Conservation (phyloP, 2,888 invertebrate genomes). For the Drosophila niveifrons region DNA sequence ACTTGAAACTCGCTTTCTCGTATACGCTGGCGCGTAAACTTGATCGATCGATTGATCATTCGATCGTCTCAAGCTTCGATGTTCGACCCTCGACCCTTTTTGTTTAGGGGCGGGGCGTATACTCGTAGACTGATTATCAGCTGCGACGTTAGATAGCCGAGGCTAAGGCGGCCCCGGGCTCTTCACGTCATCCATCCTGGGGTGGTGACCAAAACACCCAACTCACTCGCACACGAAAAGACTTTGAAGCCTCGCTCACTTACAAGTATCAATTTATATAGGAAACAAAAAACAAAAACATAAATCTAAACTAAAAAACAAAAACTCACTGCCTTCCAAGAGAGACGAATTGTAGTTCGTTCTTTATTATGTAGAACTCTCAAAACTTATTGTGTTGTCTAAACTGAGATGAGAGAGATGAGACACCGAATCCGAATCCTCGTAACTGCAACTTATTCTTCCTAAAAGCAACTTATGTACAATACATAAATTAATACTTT, state of each 20-base stretch:
- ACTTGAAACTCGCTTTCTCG: conserved; percentile 51
- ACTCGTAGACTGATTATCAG: conserved; percentile 20
- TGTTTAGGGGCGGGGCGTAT: not conserved
- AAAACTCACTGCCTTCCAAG: conserved; percentile 74
- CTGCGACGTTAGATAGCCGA: conserved; percentile 47
- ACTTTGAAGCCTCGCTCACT: conserved; percentile 78
- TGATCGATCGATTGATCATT: conserved; percentile 12
- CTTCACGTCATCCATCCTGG: conserved; percentile 27
- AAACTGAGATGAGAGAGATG: conserved; percentile 36
- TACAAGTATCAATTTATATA: conserved; percentile 37
- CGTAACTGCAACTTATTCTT: conserved; percentile 68
- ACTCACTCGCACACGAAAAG: conserved; percentile 62
- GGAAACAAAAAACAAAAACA: conserved; percentile 28
- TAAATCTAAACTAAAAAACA: conserved; percentile 45
- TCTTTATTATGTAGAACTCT: conserved; percentile 47
- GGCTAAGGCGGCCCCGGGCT: conserved; percentile 47
- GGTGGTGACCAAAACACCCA: conserved; percentile 33
- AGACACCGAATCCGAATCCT: conserved; percentile 40
- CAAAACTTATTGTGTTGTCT: conserved; percentile 31
- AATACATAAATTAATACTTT: conserved; percentile 70
- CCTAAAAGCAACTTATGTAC: conserved; percentile 73
- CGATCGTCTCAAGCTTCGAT: conserved; percentile 33
- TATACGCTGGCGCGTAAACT: conserved; percentile 65
- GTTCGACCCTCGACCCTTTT: conserved; percentile 17
- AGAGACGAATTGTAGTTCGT: conserved; percentile 47